Evolutionary conservation across 1,140 invertebrate genomes (phyloP).

Genomic region (Trialeurodes vaporariorum): DNA sequence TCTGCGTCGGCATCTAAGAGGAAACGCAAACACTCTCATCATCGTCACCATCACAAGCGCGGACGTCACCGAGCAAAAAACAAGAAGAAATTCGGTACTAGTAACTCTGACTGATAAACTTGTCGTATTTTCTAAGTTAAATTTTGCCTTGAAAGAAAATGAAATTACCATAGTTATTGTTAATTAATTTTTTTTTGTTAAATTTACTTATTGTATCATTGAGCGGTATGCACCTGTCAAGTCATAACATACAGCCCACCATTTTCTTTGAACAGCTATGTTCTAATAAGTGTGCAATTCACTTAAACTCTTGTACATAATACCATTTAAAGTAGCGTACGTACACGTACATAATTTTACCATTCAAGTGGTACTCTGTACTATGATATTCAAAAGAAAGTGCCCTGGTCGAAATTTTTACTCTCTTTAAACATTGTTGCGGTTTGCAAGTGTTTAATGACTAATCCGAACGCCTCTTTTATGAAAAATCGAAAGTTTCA

Average conservation of each 20-base stretch:
- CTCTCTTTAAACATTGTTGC: too few relatives aligned
- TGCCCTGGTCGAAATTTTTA: too few relatives aligned
- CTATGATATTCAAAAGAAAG: too few relatives aligned
- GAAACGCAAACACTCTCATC: constrained; percentile 15
- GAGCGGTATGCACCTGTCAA: too few relatives aligned
- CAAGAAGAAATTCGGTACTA: not conserved
- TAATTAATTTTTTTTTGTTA: not conserved
- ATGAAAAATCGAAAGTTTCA: too few relatives aligned
- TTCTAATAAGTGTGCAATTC: not conserved
- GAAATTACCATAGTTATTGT: not conserved
- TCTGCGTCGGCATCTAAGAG: constrained; percentile 11
- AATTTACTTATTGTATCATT: not conserved
- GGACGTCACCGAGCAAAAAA: not conserved
- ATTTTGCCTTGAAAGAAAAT: not conserved
- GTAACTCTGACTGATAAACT: not conserved
- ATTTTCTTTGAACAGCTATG: not conserved
- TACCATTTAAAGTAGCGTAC: too few relatives aligned
- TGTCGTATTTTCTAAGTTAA: not conserved
- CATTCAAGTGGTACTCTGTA: too few relatives aligned
- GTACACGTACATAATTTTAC: too few relatives aligned
- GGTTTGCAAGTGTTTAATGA: too few relatives aligned
- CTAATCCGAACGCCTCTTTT: too few relatives aligned
- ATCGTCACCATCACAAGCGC: constrained; percentile 2
- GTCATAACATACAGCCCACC: not conserved
- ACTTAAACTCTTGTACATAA: too few relatives aligned